These are phyloP conservation scores for Alouatta palliata DNA, from an alignment of 2,113 vertebrate genomes.

Conservation along the genomic window DNA sequence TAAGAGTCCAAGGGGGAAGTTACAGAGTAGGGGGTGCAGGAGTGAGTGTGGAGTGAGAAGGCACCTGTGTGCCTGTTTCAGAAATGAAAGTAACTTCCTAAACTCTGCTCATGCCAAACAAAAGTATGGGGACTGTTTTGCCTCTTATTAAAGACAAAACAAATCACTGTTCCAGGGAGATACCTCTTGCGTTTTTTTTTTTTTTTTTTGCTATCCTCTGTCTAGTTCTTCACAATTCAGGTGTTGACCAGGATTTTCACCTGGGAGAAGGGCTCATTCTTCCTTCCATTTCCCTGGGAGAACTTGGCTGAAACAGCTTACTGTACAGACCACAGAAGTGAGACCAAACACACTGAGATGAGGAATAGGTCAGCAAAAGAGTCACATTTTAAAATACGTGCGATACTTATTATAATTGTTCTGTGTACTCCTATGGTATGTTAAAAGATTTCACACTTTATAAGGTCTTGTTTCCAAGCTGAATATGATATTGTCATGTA, in stretches of 20 bases:
- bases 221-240: background rate
- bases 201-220: background rate
- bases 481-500: constrained; percentile 41
- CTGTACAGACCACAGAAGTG: background rate
- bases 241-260: background rate
- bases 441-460: constrained; percentile 63
- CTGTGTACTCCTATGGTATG: constrained; percentile 3
- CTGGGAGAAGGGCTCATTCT: background rate
- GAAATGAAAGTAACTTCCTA: background rate
- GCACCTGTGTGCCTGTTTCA: background rate
- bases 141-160: background rate
- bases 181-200: background rate
- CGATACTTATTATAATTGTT: constrained; percentile 47
- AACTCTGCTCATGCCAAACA: background rate
- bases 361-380: background rate
- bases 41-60: background rate
- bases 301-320: background rate
- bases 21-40: background rate
- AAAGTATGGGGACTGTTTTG: background rate
- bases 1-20: background rate
- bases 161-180: background rate
- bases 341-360: constrained; percentile 9
- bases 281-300: background rate
- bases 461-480: constrained; percentile 57
- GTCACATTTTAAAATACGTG: constrained; percentile 40